Conservation (phyloP, 2,113 vertebrate genomes). For the Solea senegalensis region DNA sequence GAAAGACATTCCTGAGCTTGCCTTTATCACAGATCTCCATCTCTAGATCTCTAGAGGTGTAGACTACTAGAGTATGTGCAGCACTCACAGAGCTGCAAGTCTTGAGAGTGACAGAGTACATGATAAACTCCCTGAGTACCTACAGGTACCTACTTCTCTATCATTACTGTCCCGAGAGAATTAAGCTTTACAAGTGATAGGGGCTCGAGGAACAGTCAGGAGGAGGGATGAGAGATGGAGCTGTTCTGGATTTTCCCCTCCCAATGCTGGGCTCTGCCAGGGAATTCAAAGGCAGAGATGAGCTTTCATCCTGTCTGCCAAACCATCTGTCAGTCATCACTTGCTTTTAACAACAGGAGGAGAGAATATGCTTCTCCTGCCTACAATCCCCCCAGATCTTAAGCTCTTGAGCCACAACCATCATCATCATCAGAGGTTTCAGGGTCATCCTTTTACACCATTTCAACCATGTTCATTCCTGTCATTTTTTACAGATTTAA, state of each 20-base stretch:
- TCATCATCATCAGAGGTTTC: no score
- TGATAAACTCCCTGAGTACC: conserved; percentile 28
- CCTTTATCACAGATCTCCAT: no score
- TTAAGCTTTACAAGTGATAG: conserved; percentile 54
- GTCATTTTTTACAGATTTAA: no score
- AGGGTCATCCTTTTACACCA: no score
- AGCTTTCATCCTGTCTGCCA: conserved; percentile 1
- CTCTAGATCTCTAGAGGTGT: no score
- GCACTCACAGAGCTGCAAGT: not conserved
- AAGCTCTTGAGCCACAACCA: no score
- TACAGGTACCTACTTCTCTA: conserved; percentile 9
- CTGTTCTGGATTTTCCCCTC: conserved; percentile 35
- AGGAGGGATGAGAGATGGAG: conserved; percentile 37
- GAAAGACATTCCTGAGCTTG: no score
- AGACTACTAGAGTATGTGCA: no score
- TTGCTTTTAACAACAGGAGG: not conserved
- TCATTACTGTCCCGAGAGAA: conserved; percentile 29
- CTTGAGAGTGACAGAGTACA: conserved; percentile 17
- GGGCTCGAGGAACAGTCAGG: conserved; percentile 21
- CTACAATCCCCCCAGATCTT: no score
- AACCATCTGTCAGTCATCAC: conserved; percentile 21
- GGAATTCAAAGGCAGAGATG: not conserved
- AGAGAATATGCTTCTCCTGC: not conserved
- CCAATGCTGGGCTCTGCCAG: conserved; percentile 4
- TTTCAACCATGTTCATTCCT: no score